phyloP scores from a whole-genome alignment of 1,140 invertebrate genomes.

The Sarcophaga bullata region DNA sequence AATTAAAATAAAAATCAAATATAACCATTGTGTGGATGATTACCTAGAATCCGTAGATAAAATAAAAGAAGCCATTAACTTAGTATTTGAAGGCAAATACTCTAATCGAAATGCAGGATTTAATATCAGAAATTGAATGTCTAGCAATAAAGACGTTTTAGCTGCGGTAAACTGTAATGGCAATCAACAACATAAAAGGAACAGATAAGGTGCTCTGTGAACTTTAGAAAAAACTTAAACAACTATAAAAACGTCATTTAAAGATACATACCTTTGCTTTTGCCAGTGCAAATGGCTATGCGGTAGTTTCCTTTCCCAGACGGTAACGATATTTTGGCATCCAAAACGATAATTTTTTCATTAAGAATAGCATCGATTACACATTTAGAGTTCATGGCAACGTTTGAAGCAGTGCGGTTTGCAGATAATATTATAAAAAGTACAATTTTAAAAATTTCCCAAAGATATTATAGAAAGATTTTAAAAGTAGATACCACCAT shows the following conservation, averaged over 20 bases:
- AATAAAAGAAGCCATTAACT: conserved; percentile 46
- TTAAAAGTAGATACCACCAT: too few relatives aligned
- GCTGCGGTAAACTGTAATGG: not conserved
- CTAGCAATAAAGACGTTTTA: conserved; percentile 15
- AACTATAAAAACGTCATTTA: too few relatives aligned
- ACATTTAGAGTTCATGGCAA: not conserved
- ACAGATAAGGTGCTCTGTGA: not conserved
- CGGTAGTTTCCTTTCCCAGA: not conserved
- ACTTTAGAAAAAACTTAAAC: too few relatives aligned
- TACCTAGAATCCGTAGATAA: conserved; percentile 55
- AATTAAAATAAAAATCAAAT: conserved; percentile 48
- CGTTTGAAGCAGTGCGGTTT: not conserved
- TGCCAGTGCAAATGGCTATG: too few relatives aligned
- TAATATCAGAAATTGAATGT: conserved; percentile 13
- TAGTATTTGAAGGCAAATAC: conserved; percentile 40
- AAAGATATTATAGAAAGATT: too few relatives aligned
- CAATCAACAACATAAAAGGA: not conserved
- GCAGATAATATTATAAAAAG: not conserved
- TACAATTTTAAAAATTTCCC: not conserved
- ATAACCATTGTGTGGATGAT: conserved; percentile 63
- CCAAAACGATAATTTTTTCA: not conserved
- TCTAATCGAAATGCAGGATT: conserved; percentile 33
- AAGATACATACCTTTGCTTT: too few relatives aligned
- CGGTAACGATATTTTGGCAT: not conserved
- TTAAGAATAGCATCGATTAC: not conserved